Evolutionary conservation across 2,113 vertebrate species (phyloP).

Genomic region (Lynx canadensis): DNA sequence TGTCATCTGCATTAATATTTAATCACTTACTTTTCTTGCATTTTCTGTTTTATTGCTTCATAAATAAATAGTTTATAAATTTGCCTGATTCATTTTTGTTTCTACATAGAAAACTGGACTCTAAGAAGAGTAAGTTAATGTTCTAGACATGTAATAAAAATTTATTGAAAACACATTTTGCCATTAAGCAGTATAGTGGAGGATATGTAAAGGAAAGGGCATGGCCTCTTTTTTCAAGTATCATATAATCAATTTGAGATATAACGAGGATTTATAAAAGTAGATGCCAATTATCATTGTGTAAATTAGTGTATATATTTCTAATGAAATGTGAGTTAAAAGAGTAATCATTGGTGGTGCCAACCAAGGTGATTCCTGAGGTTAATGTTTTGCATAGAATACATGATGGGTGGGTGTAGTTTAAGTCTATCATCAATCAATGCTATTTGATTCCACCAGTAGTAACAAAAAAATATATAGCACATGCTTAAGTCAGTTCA

Average conservation of each 20-base stretch:
- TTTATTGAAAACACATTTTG: background rate
- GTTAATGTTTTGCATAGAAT: background rate
- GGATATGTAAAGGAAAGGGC: background rate
- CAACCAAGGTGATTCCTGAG: background rate
- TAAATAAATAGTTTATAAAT: slow-evolving; percentile 45
- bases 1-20: slow-evolving; percentile 51
- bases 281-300: background rate
- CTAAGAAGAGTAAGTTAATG: background rate
- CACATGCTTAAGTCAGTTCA: background rate
- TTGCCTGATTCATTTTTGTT: slow-evolving; percentile 2
- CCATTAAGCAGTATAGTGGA: background rate
- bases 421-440: background rate
- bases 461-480: background rate
- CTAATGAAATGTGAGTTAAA: background rate
- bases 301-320: background rate
- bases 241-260: background rate
- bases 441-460: background rate
- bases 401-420: background rate
- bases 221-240: background rate
- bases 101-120: background rate
- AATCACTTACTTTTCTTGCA: slow-evolving; percentile 58
- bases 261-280: background rate
- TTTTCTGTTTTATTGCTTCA: slow-evolving; percentile 46
- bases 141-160: background rate
- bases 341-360: background rate